A percentile compares a stretch with the other conserved stretches of the same genome.
Conservation (phyloP, 2,113 vertebrate species). For the Fregetta grallaria region DNA sequence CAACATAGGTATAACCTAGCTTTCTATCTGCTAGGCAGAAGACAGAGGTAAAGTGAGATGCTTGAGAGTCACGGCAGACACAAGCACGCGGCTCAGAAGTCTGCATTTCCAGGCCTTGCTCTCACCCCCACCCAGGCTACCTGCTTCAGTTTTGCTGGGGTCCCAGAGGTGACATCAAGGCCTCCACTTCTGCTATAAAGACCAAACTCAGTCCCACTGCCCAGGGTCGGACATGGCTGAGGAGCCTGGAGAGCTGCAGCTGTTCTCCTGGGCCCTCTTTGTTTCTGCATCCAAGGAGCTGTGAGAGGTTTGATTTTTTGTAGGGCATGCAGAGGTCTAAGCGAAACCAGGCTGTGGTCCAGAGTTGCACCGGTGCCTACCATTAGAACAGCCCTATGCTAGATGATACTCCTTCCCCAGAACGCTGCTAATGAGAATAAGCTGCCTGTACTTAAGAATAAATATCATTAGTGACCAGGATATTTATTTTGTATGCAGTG, state of each 20-base stretch:
- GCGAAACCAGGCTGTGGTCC: neutral
- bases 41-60: neutral
- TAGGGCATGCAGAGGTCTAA: neutral
- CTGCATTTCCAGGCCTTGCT: fast-evolving
- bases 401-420: neutral
- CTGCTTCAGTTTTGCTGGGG: neutral
- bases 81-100: neutral
- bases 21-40: neutral
- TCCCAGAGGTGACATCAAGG: neutral
- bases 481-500: neutral
- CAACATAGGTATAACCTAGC: neutral
- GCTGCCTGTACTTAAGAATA: neutral
- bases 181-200: neutral
- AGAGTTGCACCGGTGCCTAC: neutral
- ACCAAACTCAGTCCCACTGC: neutral
- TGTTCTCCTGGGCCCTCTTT: neutral
- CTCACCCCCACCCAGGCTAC: neutral
- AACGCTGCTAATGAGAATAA: neutral
- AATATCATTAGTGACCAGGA: neutral
- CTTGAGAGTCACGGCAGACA: neutral
- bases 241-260: neutral
- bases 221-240: fast-evolving
- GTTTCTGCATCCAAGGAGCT: neutral
- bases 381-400: neutral
- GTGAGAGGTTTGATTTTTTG: neutral